phyloP scores from a whole-genome alignment of 2,888 invertebrate genomes.

The Bursaphelenchus okinawaensis region DNA sequence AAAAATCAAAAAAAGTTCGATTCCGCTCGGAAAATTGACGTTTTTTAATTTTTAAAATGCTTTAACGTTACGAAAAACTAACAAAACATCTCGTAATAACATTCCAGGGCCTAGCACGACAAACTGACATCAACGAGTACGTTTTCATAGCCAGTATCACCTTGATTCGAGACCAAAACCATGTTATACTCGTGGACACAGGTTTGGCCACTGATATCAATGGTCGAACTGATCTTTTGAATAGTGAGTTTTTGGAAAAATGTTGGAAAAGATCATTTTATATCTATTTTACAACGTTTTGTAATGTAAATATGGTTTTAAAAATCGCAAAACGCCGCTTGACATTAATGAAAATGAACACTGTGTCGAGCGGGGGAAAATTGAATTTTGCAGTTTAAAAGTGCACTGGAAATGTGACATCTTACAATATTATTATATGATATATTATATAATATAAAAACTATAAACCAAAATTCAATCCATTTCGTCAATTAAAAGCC shows the following conservation, averaged over 20 bases:
- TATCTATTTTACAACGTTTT: too few species aligned
- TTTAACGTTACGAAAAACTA: too few species aligned
- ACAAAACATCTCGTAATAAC: not conserved
- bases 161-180: constrained; percentile 42
- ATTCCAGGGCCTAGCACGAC: constrained; percentile 50
- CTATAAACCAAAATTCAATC: too few species aligned
- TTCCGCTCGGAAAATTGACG: not conserved
- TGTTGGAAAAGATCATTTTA: too few species aligned
- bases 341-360: too few species aligned
- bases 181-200: constrained; percentile 52
- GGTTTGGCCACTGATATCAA: constrained; percentile 55
- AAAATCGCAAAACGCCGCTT: too few species aligned
- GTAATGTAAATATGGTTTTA: constrained; percentile 2
- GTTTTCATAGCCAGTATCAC: constrained; percentile 52
- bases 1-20: not conserved
- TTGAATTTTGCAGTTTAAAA: too few species aligned
- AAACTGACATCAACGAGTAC: constrained; percentile 42
- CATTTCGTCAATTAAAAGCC: too few species aligned
- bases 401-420: too few species aligned
- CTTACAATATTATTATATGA: too few species aligned
- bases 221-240: constrained; percentile 45
- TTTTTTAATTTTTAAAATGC: not conserved
- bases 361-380: too few species aligned
- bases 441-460: not conserved
- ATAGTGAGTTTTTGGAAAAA: constrained; percentile 34